Base-by-base conservation (phyloP, 2,797 vertebrate species). In the Anabacerthia variegaticeps region DNA sequence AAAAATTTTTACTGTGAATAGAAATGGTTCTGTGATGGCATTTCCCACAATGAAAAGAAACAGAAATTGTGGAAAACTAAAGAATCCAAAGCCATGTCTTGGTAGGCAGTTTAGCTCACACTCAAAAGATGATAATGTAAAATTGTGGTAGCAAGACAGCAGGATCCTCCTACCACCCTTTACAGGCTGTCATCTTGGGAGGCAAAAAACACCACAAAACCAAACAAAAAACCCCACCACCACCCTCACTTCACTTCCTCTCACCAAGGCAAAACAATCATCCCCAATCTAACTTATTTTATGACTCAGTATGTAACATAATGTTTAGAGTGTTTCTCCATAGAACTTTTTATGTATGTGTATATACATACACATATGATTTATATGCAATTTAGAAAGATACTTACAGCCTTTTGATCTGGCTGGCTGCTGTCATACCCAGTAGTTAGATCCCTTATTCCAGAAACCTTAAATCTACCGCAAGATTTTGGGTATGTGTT, bases 371-470 rank as follows among this genome's bases (percentile, higher is more conserved):
- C 14, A n/a, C 7, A 14, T 2, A 67, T 22, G 17, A 44, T 39
- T 56, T 85, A 59, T 12, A 65, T 7, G 6, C 9, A n/a, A 18
- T 49, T 82, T 44, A 2, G 56, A 76, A 72, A 71, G 18, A 49
- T 17, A 95, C 95, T 96, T 79, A 99, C 99, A 72, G 99, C 99
- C 92, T 99, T 99, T 91, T 98, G 98, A 95, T 99, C 97, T 7
- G 98, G 91, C 85, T 99, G 99, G 96, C 97, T 99, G 96, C 98
- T 99, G 96, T 99, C 99, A 16, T 99, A 99, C 37, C 99, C 99
- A 2, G 99, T 99, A 59, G 99, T 99, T 78, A 99, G 97, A 97
- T 99, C 99, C 43, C 99, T 98, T 52, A 99, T 97, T 52, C 98
- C 97, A 32, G 98, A 98, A 95, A 99, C 97, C 89, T 98, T 87